Percentiles rank a stretch among this genome's conserved stretches.
Evolutionary conservation across 2,797 vertebrate genomes (phyloP).

Genomic region (Coreius guichenoti): DNA sequence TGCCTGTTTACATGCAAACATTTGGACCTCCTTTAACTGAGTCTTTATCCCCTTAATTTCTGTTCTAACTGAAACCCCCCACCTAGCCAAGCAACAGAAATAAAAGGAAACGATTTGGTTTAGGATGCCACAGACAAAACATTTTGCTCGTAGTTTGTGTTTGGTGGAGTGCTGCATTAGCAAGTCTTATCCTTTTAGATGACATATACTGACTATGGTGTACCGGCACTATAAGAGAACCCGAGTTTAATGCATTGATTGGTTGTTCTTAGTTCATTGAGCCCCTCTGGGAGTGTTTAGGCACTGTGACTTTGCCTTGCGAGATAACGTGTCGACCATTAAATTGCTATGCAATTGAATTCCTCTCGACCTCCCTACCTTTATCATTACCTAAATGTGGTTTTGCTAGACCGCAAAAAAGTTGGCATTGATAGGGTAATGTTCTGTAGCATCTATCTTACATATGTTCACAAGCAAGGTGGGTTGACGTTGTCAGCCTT

Average conservation of each 20-base stretch:
- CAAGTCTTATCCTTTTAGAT: slow-evolving; percentile 51
- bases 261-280: slow-evolving; percentile 39
- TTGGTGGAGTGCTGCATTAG: slow-evolving; percentile 56
- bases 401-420: slow-evolving; percentile 43
- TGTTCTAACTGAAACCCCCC: slow-evolving; percentile 47
- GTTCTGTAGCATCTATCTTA: slow-evolving; percentile 56
- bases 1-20: slow-evolving; percentile 66
- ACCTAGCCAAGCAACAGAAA: slow-evolving; percentile 44
- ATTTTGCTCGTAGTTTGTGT: slow-evolving; percentile 80
- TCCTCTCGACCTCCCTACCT: slow-evolving; percentile 80
- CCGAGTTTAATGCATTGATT: slow-evolving; percentile 32
- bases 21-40: slow-evolving; percentile 54
- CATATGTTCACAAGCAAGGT: slow-evolving; percentile 44
- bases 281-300: slow-evolving; percentile 41
- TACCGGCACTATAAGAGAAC: slow-evolving; percentile 36
- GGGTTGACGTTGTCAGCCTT: slow-evolving; percentile 38
- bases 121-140: slow-evolving; percentile 72
- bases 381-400: slow-evolving; percentile 51
- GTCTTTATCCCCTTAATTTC: slow-evolving; percentile 41
- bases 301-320: slow-evolving; percentile 53
- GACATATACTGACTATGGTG: slow-evolving; percentile 45
- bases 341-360: slow-evolving; percentile 89
- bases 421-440: slow-evolving; percentile 49
- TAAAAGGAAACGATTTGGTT: slow-evolving; percentile 38
- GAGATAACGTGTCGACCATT: slow-evolving; percentile 69